phyloP scores from a whole-genome alignment of 2,797 vertebrate species.

The Anas bernieri region DNA sequence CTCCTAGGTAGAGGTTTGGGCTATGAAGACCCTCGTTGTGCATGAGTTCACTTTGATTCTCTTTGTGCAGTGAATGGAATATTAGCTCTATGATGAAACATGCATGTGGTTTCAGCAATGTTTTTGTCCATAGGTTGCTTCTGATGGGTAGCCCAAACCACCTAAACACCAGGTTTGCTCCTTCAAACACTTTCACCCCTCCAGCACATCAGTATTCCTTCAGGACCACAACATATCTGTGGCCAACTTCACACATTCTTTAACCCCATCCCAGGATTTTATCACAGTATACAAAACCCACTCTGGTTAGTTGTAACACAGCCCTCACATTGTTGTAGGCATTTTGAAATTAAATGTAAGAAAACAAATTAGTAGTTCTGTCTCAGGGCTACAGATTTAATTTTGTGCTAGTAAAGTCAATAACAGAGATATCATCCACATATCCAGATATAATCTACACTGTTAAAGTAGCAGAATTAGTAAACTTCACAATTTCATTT shows the following conservation, averaged over 20 bases:
- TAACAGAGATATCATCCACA: background rate
- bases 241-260: background rate
- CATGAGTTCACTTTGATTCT: background rate
- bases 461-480: background rate
- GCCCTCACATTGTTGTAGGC: background rate
- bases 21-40: background rate
- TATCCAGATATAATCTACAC: background rate
- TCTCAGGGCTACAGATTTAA: background rate
- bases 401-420: background rate
- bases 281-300: background rate
- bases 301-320: background rate
- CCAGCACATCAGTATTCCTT: background rate
- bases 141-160: background rate
- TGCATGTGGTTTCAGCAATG: background rate
- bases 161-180: background rate
- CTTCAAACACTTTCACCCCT: fast-evolving
- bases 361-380: background rate
- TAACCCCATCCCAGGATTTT: background rate
- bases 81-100: background rate
- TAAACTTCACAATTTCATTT: background rate
- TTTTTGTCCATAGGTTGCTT: background rate
- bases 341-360: background rate
- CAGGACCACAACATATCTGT: background rate
- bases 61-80: background rate
- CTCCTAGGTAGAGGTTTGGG: background rate